phyloP scores from a whole-genome alignment of 2,113 vertebrate species.

The Camelus bactrianus region DNA sequence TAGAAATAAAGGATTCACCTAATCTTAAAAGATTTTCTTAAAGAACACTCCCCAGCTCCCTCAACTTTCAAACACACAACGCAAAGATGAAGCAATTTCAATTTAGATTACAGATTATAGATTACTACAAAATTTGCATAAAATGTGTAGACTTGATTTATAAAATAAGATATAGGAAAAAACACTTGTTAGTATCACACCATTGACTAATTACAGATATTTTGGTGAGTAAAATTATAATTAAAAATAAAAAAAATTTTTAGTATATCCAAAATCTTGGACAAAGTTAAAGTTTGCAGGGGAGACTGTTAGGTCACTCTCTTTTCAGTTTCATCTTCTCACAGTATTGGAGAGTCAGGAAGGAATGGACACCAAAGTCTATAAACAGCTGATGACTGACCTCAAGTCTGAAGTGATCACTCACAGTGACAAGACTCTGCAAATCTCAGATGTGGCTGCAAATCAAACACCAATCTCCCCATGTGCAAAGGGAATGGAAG shows the following conservation, averaged over 20 bases:
- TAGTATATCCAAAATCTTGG: background rate
- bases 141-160: background rate
- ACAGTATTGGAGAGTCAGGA: background rate
- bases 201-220: background rate
- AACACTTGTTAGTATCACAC: background rate
- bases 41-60: background rate
- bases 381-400: background rate
- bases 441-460: conserved; percentile 57
- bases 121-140: background rate
- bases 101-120: background rate
- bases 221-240: background rate
- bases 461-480: conserved; percentile 37
- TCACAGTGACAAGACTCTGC: conserved; percentile 18
- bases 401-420: conserved; percentile 38
- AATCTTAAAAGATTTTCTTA: conserved; percentile 23
- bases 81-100: background rate
- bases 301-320: background rate
- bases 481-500: background rate
- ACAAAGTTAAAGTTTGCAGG: background rate
- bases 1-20: conserved; percentile 6
- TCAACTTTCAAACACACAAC: background rate
- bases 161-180: background rate
- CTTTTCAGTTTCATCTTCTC: background rate
- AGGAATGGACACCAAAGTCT: background rate
- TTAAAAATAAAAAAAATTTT: background rate